Evolutionary conservation across 2,113 vertebrate genomes (phyloP).

Genomic region (Lasiurus cinereus): DNA sequence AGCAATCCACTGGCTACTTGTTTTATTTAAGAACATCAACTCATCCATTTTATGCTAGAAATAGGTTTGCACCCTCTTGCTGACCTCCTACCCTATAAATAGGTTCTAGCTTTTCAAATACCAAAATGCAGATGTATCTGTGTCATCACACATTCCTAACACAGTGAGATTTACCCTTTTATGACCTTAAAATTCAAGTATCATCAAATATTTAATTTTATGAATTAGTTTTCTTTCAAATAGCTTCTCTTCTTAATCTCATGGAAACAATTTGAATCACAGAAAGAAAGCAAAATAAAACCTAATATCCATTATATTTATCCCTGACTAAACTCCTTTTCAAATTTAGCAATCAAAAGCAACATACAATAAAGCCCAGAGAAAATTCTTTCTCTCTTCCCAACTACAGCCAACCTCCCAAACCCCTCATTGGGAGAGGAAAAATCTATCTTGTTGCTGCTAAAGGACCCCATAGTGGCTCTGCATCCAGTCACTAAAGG

Average conservation of each 20-base stretch:
- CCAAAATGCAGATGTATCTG: slow-evolving; percentile 21
- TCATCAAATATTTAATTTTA: slow-evolving; percentile 22
- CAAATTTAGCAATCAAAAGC: slow-evolving; percentile 31
- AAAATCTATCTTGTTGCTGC: background rate
- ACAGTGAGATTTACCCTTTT: slow-evolving; percentile 1
- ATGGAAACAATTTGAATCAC: background rate
- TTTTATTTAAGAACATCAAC: slow-evolving; percentile 43
- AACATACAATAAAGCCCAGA: slow-evolving; percentile 14
- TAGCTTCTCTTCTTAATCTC: background rate
- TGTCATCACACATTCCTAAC: background rate
- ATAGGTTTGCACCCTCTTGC: background rate
- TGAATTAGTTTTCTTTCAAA: slow-evolving; percentile 53
- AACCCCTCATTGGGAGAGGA: background rate
- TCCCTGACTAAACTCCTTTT: slow-evolving; percentile 53
- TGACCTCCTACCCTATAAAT: background rate
- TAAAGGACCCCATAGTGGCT: background rate
- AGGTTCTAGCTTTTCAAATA: slow-evolving; percentile 65
- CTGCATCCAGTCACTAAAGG: background rate
- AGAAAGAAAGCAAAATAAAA: slow-evolving; percentile 38
- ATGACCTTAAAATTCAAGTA: background rate
- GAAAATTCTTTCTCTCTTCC: slow-evolving; percentile 8
- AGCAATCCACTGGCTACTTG: background rate
- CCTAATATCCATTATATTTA: slow-evolving; percentile 51
- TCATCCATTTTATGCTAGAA: slow-evolving; percentile 13
- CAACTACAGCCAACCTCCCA: background rate